Conservation (phyloP, 2,797 vertebrate genomes). For the Pipistrellus pipistrellus region DNA sequence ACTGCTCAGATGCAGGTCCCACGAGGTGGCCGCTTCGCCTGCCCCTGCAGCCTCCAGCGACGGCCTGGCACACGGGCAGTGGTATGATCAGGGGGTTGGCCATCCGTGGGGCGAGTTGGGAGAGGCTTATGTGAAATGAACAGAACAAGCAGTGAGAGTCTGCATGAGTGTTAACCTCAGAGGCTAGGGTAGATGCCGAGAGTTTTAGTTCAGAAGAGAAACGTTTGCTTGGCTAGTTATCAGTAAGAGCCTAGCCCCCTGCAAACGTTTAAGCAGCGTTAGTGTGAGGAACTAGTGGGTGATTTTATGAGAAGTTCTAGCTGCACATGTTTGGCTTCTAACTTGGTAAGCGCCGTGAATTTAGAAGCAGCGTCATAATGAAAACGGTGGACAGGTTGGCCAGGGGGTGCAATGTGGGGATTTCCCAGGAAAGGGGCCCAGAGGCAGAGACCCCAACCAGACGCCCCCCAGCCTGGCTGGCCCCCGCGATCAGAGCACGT, state of each 20-base stretch:
- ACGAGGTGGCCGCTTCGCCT: not conserved
- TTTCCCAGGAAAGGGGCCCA: not conserved
- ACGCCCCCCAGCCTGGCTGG: not conserved
- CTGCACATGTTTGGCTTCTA: not conserved
- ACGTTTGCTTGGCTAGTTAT: not conserved
- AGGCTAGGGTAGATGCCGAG: not conserved
- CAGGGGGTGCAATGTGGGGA: not conserved
- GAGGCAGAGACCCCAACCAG: not conserved
- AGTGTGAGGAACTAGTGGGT: not conserved
- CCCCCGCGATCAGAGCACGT: not conserved
- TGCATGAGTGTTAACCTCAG: not conserved
- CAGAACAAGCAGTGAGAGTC: not conserved
- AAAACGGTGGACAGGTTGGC: not conserved
- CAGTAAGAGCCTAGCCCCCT: not conserved
- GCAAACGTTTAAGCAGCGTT: not conserved
- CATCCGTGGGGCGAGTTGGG: not conserved
- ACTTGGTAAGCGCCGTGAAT: not conserved
- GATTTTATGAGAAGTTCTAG: conserved; percentile 4
- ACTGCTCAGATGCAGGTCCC: not conserved
- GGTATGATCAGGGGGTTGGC: not conserved
- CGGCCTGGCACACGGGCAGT: not conserved
- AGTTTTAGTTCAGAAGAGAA: not conserved
- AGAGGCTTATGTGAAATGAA: not conserved
- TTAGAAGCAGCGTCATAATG: not conserved
- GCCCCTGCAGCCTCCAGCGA: not conserved